Percentiles rank a stretch among this genome's conserved stretches.
These are phyloP conservation scores for Drosophila novamexicana DNA, from an alignment of 1,140 invertebrate species.

Conservation along the genomic window DNA sequence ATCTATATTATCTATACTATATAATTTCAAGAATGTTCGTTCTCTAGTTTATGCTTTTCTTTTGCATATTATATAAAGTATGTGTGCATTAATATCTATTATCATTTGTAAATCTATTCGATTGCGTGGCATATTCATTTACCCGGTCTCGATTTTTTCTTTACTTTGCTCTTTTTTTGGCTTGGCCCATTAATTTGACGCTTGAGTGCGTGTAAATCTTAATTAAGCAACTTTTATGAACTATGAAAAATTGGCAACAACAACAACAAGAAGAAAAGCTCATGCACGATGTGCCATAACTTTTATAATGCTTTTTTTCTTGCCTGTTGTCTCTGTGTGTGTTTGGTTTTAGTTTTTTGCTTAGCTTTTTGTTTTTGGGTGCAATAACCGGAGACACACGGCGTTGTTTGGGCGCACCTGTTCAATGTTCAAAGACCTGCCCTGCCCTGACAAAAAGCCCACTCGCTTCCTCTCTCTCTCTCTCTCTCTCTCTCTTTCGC, in stretches of 20 bases:
- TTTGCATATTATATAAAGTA: too few relatives aligned
- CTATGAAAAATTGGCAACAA: constrained; percentile 40
- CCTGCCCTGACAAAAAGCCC: not conserved
- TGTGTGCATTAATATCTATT: not conserved
- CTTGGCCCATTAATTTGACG: constrained; percentile 47
- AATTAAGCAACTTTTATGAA: constrained; percentile 60
- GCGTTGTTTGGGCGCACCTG: constrained; percentile 41
- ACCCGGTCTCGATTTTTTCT: constrained; percentile 6
- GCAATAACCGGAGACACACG: constrained; percentile 42
- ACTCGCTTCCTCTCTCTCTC: not conserved
- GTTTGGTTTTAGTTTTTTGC: not conserved
- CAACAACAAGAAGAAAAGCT: constrained; percentile 4
- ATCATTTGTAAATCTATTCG: constrained; percentile 22
- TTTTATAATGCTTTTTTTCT: constrained; percentile 23
- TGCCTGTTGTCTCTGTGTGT: constrained; percentile 18
- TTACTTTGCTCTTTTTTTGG: not conserved
- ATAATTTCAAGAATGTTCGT: too few relatives aligned
- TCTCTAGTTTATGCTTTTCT: too few relatives aligned
- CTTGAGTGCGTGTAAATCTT: constrained; percentile 56
- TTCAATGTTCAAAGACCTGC: constrained; percentile 19
- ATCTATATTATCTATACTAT: too few relatives aligned
- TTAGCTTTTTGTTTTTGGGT: constrained; percentile 27
- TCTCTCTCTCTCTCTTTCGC: not conserved
- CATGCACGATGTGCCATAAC: constrained; percentile 21
- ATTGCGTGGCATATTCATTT: constrained; percentile 48